Conservation (phyloP, 2,113 vertebrate species). For the Pachypanchax playfairii region DNA sequence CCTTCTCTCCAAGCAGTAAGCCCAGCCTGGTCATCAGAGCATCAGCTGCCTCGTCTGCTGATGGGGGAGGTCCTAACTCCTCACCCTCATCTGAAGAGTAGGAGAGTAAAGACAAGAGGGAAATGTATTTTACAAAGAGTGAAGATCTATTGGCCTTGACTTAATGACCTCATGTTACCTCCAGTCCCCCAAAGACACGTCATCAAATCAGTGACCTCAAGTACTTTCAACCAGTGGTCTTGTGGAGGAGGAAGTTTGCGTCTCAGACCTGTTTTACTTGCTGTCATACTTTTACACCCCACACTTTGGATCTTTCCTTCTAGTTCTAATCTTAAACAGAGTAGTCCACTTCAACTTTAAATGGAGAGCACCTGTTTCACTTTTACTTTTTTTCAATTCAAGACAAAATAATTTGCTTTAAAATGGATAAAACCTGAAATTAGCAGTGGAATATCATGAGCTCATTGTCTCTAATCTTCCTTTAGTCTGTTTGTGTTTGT, state of each 20-base stretch:
- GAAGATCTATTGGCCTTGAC: background rate
- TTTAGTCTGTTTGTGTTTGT: too few relatives aligned
- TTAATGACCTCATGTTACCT: background rate
- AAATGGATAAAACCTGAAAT: too few relatives aligned
- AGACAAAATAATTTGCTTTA: too few relatives aligned
- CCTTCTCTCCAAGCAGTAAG: constrained; percentile 94
- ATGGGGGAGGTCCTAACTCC: constrained; percentile 91
- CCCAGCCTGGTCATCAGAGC: constrained; percentile 96
- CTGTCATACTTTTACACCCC: background rate
- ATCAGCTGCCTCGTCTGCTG: constrained; percentile 94
- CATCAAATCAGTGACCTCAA: background rate
- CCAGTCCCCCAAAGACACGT: background rate
- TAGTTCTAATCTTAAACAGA: too few relatives aligned
- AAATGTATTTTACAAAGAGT: background rate
- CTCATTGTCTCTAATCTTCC: too few relatives aligned
- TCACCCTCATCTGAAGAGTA: constrained; percentile 69
- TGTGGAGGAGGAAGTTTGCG: background rate
- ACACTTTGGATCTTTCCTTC: too few relatives aligned
- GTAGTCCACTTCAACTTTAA: too few relatives aligned
- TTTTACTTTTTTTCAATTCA: too few relatives aligned
- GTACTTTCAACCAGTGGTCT: background rate
- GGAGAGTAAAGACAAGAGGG: background rate
- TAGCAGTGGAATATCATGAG: too few relatives aligned
- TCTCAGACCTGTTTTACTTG: background rate
- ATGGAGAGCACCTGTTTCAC: too few relatives aligned